Evolutionary conservation across 1,140 invertebrate genomes (phyloP).

Genomic region (Aphaenogaster ashmeadi): DNA sequence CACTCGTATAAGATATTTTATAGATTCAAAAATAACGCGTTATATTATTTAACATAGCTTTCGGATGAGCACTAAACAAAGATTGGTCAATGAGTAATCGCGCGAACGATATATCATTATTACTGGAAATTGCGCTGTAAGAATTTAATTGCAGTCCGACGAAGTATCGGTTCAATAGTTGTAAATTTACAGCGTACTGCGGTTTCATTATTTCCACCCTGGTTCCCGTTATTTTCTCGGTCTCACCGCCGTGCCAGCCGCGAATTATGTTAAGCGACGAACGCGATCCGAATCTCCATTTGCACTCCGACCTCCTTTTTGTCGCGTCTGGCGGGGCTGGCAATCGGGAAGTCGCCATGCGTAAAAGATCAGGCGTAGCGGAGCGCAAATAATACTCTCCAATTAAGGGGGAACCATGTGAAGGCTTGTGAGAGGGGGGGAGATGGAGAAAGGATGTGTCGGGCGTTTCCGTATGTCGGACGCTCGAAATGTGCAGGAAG

Average conservation of each 20-base stretch:
- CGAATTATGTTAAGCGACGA: slow-evolving; percentile 53
- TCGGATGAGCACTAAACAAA: not conserved
- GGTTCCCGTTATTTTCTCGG: not conserved
- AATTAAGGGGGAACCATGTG: slow-evolving; percentile 68
- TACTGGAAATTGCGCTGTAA: not conserved
- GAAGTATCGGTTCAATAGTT: slow-evolving; percentile 5
- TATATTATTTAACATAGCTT: not conserved
- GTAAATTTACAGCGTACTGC: not conserved
- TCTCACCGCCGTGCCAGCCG: not conserved
- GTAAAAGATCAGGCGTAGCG: slow-evolving; percentile 43
- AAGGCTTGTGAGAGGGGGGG: not conserved
- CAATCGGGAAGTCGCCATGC: slow-evolving; percentile 62
- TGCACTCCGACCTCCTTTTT: slow-evolving; percentile 17
- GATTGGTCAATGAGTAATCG: not conserved
- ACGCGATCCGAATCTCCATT: slow-evolving; percentile 46
- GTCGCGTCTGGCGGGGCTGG: slow-evolving; percentile 20
- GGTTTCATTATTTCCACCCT: slow-evolving; percentile 32
- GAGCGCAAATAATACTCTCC: slow-evolving; percentile 63
- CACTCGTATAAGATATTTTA: not conserved
- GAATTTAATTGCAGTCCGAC: slow-evolving; percentile 14
- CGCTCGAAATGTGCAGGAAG: slow-evolving; percentile 64
- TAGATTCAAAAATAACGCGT: not conserved
- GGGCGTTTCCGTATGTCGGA: slow-evolving; percentile 61
- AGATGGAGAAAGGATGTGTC: slow-evolving; percentile 23
- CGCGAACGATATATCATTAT: not conserved